phyloP scores from a whole-genome alignment of 2,888 invertebrate genomes.

The Ophioninae sp. region DNA sequence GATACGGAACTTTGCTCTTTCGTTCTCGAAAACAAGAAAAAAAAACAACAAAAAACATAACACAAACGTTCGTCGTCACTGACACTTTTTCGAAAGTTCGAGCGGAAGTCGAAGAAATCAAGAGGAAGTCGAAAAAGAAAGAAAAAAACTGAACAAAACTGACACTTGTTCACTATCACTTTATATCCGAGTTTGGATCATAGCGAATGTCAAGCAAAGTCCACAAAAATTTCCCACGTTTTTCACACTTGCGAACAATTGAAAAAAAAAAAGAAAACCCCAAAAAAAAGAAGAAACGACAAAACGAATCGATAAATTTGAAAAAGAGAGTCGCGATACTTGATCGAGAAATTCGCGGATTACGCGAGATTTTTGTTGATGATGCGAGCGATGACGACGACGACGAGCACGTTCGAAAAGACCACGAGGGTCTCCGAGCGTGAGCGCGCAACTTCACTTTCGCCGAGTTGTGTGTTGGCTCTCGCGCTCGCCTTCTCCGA shows the following conservation, averaged over 20 bases:
- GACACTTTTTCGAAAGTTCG: constrained; percentile 2
- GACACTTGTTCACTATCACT: no score
- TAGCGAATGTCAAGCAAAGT: no score
- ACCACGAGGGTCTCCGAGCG: constrained; percentile 57
- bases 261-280: no score
- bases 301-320: neutral
- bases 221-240: no score
- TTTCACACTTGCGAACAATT: no score
- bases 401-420: constrained; percentile 47
- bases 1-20: neutral
- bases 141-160: neutral
- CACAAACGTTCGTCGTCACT: neutral
- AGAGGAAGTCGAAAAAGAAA: neutral
- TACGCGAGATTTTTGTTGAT: constrained; percentile 19
- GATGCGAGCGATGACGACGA: constrained; percentile 40
- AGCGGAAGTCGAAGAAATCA: neutral
- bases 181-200: no score
- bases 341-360: constrained; percentile 7
- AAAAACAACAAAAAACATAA: no score
- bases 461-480: constrained; percentile 62
- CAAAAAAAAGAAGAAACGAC: neutral
- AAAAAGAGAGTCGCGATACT: neutral
- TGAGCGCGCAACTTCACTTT: constrained; percentile 66
- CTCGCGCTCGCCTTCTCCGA: constrained; percentile 50
- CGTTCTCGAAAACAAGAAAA: no score